Percentiles rank a stretch among this genome's conserved stretches.
Evolutionary conservation across 2,888 invertebrate species (phyloP).

Genomic region (Volucella bombylans): DNA sequence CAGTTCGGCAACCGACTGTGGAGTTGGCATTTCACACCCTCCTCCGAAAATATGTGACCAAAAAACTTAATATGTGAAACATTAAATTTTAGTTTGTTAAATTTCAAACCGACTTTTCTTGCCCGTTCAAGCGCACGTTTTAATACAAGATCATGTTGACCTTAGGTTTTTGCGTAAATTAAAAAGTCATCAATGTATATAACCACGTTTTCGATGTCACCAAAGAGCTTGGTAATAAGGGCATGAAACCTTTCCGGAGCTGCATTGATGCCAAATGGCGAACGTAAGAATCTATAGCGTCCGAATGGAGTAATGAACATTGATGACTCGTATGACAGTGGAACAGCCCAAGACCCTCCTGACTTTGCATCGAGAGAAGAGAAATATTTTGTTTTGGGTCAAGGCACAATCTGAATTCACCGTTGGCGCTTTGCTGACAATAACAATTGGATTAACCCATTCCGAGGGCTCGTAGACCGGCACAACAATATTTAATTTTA

Average conservation of each 20-base stretch:
- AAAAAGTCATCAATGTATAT: constrained; percentile 53
- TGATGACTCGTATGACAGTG: constrained; percentile 6
- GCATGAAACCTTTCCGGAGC: constrained; percentile 70
- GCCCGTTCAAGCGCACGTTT: constrained; percentile 15
- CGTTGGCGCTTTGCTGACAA: constrained; percentile 29
- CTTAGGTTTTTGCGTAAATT: constrained; percentile 31
- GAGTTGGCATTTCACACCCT: constrained; percentile 32
- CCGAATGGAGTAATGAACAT: no score
- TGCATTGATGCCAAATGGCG: no score
- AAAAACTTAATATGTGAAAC: no score
- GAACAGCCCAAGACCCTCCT: no score
- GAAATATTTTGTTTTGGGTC: no score
- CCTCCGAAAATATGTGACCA: no score
- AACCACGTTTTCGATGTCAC: constrained; percentile 63
- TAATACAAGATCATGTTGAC: constrained; percentile 40
- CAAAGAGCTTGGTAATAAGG: constrained; percentile 66
- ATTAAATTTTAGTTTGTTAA: no score
- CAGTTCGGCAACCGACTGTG: constrained; percentile 20
- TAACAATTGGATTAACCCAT: constrained; percentile 33
- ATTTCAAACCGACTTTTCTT: not conserved
- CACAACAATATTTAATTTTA: constrained; percentile 27
- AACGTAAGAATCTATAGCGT: no score
- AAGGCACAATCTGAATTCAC: constrained; percentile 24
- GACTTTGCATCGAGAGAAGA: no score
- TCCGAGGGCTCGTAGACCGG: constrained; percentile 21